Conservation (phyloP, 2,797 vertebrate species). For the Myotis vivesi region DNA sequence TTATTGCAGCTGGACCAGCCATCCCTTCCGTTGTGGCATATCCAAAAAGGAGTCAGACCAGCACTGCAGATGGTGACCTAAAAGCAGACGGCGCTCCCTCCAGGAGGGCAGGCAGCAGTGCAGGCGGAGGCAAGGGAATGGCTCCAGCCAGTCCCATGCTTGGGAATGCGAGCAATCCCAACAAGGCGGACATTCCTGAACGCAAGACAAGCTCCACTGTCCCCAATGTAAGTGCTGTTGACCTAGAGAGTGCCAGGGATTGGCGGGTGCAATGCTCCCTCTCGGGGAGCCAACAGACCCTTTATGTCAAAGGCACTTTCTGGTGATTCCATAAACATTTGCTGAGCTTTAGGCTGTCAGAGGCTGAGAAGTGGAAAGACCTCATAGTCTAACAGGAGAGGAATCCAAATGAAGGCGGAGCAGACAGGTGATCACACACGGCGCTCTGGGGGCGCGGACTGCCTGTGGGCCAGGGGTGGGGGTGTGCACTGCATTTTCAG, state of each 20-base stretch:
- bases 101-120: slow-evolving; percentile 88
- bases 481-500: not conserved
- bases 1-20: slow-evolving; percentile 90
- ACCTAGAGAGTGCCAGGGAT: accelerated
- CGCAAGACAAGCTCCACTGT: slow-evolving; percentile 92
- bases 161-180: slow-evolving; percentile 97
- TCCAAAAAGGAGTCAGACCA: slow-evolving; percentile 95
- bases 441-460: too few species aligned
- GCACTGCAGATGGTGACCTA: slow-evolving; percentile 89
- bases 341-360: not conserved
- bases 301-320: not conserved
- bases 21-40: slow-evolving; percentile 89
- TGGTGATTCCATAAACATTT: not conserved
- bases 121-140: slow-evolving; percentile 88
- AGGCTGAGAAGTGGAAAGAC: not conserved
- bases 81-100: slow-evolving; percentile 92
- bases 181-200: slow-evolving; percentile 98
- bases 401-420: not conserved
- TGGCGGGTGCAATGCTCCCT: not conserved
- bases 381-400: not conserved
- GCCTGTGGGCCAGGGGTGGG: not conserved
- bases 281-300: not conserved
- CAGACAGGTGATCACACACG: not conserved
- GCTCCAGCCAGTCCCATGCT: slow-evolving; percentile 94
- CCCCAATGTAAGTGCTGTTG: slow-evolving; percentile 90